These are phyloP conservation scores for Cantharis rustica DNA, from an alignment of 2,888 invertebrate genomes.

Conservation along the genomic window DNA sequence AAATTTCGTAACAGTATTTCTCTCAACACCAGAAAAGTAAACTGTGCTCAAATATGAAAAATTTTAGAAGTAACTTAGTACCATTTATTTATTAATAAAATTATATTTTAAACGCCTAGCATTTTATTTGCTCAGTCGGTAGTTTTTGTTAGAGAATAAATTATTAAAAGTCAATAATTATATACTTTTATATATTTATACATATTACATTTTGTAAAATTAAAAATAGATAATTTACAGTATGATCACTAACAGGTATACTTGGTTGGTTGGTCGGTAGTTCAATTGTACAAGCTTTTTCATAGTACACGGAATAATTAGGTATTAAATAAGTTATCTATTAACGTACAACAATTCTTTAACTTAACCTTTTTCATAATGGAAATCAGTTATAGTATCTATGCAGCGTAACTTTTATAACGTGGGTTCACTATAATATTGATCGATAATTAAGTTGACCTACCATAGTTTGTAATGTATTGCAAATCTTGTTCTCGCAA, in stretches of 20 bases:
- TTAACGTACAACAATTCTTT: neutral
- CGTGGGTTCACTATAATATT: neutral
- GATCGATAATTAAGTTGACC: too few relatives aligned
- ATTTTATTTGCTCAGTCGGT: too few relatives aligned
- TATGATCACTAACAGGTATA: neutral
- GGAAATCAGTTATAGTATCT: neutral
- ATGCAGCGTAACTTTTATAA: neutral
- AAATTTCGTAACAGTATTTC: too few relatives aligned
- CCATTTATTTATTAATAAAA: too few relatives aligned
- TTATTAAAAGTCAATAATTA: neutral
- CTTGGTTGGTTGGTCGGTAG: neutral
- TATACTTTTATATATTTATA: neutral
- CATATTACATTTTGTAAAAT: neutral
- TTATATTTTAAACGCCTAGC: too few relatives aligned
- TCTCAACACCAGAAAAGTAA: too few relatives aligned
- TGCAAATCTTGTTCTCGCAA: too few relatives aligned
- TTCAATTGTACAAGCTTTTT: neutral
- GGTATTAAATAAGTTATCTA: neutral
- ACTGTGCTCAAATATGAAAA: too few relatives aligned
- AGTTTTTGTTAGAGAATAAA: neutral
- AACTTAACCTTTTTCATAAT: neutral
- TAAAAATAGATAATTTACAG: neutral
- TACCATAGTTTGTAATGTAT: too few relatives aligned
- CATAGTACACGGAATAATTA: neutral
- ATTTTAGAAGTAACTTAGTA: too few relatives aligned